phyloP scores from a whole-genome alignment of 2,113 vertebrate species.

The Genyomyrus donnyi region DNA sequence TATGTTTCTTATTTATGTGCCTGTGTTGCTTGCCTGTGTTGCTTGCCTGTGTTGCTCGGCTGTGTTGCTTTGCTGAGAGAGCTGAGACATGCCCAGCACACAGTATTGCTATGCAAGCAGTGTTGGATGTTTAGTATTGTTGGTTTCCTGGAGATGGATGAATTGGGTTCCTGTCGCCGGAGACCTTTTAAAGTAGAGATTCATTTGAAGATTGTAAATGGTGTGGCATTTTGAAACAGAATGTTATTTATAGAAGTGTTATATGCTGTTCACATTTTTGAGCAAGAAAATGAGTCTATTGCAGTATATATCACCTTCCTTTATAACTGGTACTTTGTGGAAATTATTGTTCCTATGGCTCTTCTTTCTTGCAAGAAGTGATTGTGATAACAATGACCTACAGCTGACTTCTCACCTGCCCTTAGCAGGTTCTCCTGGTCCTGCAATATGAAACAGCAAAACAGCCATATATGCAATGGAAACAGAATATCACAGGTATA shows the following conservation, averaged over 20 bases:
- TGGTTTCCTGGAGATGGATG: slow-evolving; percentile 10
- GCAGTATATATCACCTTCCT: background rate
- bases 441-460: background rate
- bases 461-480: background rate
- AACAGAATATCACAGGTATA: background rate
- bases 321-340: background rate
- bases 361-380: background rate
- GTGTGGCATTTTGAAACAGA: slow-evolving; percentile 14
- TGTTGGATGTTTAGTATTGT: background rate
- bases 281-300: background rate
- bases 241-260: slow-evolving; percentile 3
- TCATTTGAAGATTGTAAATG: slow-evolving; percentile 14
- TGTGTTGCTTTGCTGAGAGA: background rate
- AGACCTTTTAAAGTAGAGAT: slow-evolving; percentile 1
- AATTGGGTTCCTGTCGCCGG: slow-evolving; percentile 15
- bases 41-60: background rate
- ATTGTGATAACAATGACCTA: background rate
- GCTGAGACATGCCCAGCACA: background rate
- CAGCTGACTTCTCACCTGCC: background rate
- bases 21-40: background rate
- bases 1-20: no score
- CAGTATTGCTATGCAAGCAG: background rate
- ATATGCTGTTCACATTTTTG: background rate
- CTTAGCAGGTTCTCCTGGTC: background rate
- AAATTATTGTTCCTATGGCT: background rate